Evolutionary conservation across 2,888 invertebrate genomes (phyloP), one percentile per base, ranked within the genome.

Genomic region (Carabus problematicus): DNA sequence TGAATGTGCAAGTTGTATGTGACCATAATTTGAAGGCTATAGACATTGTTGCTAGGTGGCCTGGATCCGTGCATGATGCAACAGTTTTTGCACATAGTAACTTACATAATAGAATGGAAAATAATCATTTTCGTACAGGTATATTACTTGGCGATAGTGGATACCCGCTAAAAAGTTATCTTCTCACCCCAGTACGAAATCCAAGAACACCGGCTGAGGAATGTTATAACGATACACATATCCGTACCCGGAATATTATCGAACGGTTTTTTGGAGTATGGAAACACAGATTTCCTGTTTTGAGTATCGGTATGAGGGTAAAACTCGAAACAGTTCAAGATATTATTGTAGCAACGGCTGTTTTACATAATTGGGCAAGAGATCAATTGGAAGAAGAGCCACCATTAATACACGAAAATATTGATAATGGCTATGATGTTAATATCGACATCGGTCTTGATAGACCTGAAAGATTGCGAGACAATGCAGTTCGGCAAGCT

Each of bases 271-370:
- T 75, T 75, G 76, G 76, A 9, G 70, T 76, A 16, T 69, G 70
- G 54, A 77, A 77, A 70, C 61, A 74, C 61, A 19, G 76, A 62
- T 77, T 78, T 72, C 78, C 78, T 42, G 71, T 75, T 12, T 68
- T 78, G 45, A 72, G 76, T n/a, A 19, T 75, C 19, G 77, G 77
- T 16, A 72, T 78, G 40, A 39, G 75, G 8, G 47, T 75, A 8
- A 71, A 75, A 67, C 42, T 75, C 16, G 60, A 64, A 29, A 74
- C 61, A 52, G 72, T 72, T 7, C 64, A 72, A 67, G 70, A 70
- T 18, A 68, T 74, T 62, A 55, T 75, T 62, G 70, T 74, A 60
- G 71, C 74, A 19, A 68, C 73, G 52, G 71, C 72, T 52, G 73
- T 74, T 14, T 52, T 75, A 14, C 73, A 74, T 66, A 75, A 74